phyloP scores from a whole-genome alignment of 2,888 invertebrate species.

The Eilema depressum region DNA sequence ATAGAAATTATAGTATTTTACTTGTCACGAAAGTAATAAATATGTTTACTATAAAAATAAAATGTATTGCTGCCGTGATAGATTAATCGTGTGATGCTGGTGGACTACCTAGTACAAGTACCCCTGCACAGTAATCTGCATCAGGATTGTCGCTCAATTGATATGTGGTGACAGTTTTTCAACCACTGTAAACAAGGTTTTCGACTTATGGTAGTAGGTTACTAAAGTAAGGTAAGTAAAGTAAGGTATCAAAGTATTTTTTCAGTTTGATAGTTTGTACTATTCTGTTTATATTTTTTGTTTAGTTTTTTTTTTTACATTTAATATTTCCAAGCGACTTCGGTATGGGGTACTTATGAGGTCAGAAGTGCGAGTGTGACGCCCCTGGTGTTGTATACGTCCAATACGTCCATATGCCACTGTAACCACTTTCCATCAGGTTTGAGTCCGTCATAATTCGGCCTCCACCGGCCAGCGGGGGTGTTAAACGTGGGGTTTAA shows the following conservation, averaged over 20 bases:
- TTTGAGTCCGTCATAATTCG: no score
- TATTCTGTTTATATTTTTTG: no score
- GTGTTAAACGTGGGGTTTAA: no score
- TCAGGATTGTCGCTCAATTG: neutral
- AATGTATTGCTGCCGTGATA: neutral
- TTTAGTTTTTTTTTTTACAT: no score
- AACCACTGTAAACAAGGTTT: neutral
- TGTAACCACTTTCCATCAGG: no score
- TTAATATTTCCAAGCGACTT: no score
- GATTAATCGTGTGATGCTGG: neutral
- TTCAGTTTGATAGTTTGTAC: neutral
- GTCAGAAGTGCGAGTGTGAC: no score
- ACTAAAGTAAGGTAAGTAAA: neutral
- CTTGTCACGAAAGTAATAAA: neutral
- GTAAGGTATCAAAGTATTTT: neutral
- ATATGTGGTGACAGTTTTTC: neutral
- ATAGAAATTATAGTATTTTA: neutral
- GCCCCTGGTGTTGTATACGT: no score
- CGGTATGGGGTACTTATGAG: no score
- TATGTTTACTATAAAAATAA: neutral
- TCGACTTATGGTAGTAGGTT: neutral
- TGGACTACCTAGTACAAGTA: neutral
- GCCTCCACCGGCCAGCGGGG: no score
- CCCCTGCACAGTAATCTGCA: neutral
- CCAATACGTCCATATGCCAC: no score